A percentile compares a stretch with the other conserved stretches of the same genome.
phyloP scores from a whole-genome alignment of 1,140 invertebrate species.

The Drosophila repleta region DNA sequence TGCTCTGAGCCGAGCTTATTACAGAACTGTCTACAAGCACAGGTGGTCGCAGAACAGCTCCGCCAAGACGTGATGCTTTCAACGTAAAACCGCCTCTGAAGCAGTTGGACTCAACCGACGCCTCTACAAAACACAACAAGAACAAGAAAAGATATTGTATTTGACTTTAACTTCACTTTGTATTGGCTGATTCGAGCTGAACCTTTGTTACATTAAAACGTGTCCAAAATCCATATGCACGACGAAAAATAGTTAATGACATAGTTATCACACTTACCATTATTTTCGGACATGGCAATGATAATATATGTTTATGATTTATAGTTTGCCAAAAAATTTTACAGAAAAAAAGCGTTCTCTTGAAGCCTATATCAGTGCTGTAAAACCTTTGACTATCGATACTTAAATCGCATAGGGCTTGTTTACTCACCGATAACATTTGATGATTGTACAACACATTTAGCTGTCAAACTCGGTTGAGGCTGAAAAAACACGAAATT shows the following conservation, averaged over 20 bases:
- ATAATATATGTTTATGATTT: constrained; percentile 30
- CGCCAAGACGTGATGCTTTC: constrained; percentile 71
- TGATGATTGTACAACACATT: constrained; percentile 18
- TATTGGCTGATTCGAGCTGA: neutral
- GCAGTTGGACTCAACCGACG: constrained; percentile 80
- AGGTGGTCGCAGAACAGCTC: constrained; percentile 72
- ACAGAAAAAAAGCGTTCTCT: constrained; percentile 68
- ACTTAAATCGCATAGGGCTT: neutral
- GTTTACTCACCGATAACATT: neutral
- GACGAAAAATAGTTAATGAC: neutral
- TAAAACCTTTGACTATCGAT: constrained; percentile 34
- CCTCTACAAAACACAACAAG: constrained; percentile 65
- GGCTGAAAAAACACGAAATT: constrained; percentile 69
- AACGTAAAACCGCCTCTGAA: constrained; percentile 76
- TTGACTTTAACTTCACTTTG: constrained; percentile 18
- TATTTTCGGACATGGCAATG: constrained; percentile 75
- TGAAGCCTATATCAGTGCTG: constrained; percentile 46
- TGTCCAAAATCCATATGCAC: neutral
- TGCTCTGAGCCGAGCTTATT: constrained; percentile 44
- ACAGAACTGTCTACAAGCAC: constrained; percentile 61
- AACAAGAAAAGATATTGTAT: constrained; percentile 52
- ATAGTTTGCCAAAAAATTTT: constrained; percentile 51
- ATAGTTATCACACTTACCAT: constrained; percentile 59
- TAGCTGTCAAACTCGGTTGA: constrained; percentile 51
- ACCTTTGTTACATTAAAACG: neutral